A percentile compares a stretch with the other conserved stretches of the same genome.
Conservation (phyloP, 1,140 invertebrate species). For the Drosophila eugracilis region DNA sequence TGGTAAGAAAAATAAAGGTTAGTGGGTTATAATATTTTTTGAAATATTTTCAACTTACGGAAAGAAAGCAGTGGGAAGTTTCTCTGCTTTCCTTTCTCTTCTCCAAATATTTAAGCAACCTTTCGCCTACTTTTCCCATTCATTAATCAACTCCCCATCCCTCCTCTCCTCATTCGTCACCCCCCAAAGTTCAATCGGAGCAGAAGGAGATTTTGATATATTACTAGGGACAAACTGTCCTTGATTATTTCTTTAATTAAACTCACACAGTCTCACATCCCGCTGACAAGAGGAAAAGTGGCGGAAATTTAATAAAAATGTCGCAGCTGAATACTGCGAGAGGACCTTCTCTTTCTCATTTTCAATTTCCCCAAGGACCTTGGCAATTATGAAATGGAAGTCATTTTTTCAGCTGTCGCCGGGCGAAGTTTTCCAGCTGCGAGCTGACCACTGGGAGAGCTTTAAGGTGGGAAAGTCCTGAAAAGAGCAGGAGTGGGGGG, state of each 20-base stretch:
- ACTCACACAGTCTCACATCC: constrained; percentile 19
- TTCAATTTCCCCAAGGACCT: constrained; percentile 33
- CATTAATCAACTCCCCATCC: constrained; percentile 33
- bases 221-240: constrained; percentile 20
- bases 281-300: constrained; percentile 1
- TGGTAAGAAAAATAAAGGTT: neutral
- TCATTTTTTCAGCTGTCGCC: constrained; percentile 54
- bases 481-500: constrained; percentile 8
- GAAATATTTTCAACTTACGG: neutral
- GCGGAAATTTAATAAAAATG: constrained; percentile 69
- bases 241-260: constrained; percentile 62
- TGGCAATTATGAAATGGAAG: constrained; percentile 61
- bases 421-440: constrained; percentile 23
- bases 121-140: constrained; percentile 4
- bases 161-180: constrained; percentile 1
- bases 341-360: constrained; percentile 13
- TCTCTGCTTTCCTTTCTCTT: neutral
- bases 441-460: constrained; percentile 25
- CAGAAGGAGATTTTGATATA: constrained; percentile 40
- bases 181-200: constrained; percentile 10
- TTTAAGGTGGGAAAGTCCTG: constrained; percentile 32
- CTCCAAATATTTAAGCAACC: constrained; percentile 22
- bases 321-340: constrained; percentile 48
- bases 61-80: neutral
- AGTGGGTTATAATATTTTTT: neutral